These are phyloP conservation scores for Sebastes schlegelii DNA, from an alignment of 2,113 vertebrate genomes.

Conservation along the genomic window DNA sequence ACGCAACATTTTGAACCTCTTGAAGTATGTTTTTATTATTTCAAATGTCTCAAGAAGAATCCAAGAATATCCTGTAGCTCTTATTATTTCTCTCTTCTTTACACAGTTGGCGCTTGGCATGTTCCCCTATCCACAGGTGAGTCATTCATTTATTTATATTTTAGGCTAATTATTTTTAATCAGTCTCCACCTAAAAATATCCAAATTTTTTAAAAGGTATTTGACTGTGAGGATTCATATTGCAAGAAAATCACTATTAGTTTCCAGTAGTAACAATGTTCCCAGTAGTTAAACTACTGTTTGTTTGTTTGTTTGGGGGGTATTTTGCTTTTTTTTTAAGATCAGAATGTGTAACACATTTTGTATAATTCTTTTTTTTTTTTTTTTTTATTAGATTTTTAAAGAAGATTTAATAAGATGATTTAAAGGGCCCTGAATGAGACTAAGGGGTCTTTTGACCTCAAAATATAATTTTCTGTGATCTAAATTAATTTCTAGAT, in stretches of 20 bases:
- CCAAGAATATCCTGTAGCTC: neutral
- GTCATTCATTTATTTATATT: constrained; percentile 64
- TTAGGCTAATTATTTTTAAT: neutral
- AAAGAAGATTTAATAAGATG: neutral
- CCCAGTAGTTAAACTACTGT: neutral
- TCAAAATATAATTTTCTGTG: neutral
- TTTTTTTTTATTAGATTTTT: neutral
- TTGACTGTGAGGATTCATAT: neutral
- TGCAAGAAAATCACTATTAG: neutral
- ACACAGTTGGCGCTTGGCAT: constrained; percentile 96
- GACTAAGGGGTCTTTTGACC: neutral
- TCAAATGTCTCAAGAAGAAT: neutral
- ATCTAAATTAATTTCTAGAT: neutral
- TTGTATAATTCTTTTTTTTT: neutral
- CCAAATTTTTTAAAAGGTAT: neutral
- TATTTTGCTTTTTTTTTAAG: neutral
- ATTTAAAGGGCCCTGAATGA: neutral
- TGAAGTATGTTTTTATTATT: neutral
- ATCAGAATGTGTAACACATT: neutral
- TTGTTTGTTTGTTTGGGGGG: no score
- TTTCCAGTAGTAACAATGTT: neutral
- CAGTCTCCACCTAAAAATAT: neutral
- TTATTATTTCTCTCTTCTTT: constrained; percentile 81
- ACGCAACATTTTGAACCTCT: no score
- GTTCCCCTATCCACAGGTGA: constrained; percentile 99